Evolutionary conservation across 2,888 invertebrate genomes (phyloP).

Genomic region (Endomychus coccineus): DNA sequence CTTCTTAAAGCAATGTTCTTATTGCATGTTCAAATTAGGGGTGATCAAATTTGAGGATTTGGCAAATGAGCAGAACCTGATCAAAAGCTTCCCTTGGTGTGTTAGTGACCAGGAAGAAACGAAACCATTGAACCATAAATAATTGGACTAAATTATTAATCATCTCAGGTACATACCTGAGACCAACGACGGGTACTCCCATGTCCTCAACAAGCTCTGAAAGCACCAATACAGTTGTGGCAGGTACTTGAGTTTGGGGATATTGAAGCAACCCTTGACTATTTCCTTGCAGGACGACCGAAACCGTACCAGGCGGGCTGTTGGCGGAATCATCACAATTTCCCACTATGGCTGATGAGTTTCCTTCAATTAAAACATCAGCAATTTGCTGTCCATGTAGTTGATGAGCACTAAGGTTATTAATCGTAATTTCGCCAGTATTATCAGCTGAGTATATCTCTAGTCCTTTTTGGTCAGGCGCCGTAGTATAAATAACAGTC

Average conservation of each 20-base stretch:
- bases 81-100: too few relatives aligned
- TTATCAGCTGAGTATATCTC: slow-evolving; percentile 68
- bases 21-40: too few relatives aligned
- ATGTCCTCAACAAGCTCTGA: slow-evolving; percentile 67
- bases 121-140: too few relatives aligned
- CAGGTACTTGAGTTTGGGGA: slow-evolving; percentile 49
- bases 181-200: slow-evolving; percentile 57
- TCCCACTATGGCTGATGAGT: slow-evolving; percentile 49
- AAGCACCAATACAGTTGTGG: slow-evolving; percentile 61
- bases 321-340: slow-evolving; percentile 44
- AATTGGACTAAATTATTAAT: too few relatives aligned
- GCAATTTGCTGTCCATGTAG: slow-evolving; percentile 44
- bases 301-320: slow-evolving; percentile 42
- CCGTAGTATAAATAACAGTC: slow-evolving; percentile 74
- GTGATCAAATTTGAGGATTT: too few relatives aligned
- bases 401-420: slow-evolving; percentile 43
- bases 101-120: too few relatives aligned
- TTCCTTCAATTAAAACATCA: slow-evolving; percentile 50
- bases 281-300: slow-evolving; percentile 48
- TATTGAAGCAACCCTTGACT: slow-evolving; percentile 48
- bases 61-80: too few relatives aligned
- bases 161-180: too few relatives aligned
- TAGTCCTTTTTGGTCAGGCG: slow-evolving; percentile 70
- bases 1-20: too few relatives aligned
- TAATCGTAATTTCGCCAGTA: slow-evolving; percentile 42